These are phyloP conservation scores for Caranx melampygus DNA, from an alignment of 2,113 vertebrate species.

Conservation along the genomic window DNA sequence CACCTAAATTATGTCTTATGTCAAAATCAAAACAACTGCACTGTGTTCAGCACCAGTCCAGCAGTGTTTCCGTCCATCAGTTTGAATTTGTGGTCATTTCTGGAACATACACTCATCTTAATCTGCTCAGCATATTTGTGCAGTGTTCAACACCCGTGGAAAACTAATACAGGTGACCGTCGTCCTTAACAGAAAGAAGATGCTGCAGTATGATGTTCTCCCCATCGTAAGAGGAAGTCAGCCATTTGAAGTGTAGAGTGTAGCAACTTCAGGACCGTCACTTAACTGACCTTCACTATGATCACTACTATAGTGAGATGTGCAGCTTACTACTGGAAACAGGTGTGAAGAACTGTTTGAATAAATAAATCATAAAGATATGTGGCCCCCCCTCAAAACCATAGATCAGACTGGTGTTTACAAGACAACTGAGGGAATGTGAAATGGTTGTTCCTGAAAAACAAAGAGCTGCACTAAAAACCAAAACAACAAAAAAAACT, in stretches of 20 bases:
- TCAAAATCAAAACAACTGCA: background rate
- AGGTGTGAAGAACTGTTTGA: background rate
- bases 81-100: background rate
- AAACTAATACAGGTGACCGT: background rate
- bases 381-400: background rate
- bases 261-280: background rate
- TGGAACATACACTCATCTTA: background rate
- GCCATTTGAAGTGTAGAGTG: background rate
- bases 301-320: background rate
- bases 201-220: constrained; percentile 3
- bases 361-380: background rate
- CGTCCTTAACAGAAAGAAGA: constrained; percentile 22
- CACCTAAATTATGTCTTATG: background rate
- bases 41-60: background rate
- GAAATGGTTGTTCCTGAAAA: too few species aligned
- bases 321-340: background rate
- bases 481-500: too few species aligned
- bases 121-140: background rate
- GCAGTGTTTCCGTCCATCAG: background rate
- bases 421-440: background rate
- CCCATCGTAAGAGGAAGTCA: background rate
- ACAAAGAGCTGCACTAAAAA: background rate
- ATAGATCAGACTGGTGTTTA: background rate
- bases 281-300: background rate
- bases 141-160: background rate